These are phyloP conservation scores for Phataginus tricuspis DNA, from an alignment of 2,797 vertebrate genomes.

Conservation along the genomic window DNA sequence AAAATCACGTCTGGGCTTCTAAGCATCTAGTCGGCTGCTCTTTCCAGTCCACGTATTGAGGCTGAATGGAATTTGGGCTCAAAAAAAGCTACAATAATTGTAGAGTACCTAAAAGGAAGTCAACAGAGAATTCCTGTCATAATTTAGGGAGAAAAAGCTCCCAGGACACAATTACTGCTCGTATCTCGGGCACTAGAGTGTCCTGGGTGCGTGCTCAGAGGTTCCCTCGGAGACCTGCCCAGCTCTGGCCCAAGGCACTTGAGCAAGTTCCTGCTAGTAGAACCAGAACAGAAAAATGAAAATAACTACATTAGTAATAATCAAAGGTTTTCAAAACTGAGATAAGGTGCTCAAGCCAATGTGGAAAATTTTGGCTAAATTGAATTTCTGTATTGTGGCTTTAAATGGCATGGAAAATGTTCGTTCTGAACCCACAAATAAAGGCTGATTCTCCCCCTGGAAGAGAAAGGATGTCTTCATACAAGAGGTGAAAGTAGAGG, in stretches of 20 bases:
- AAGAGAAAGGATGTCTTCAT: not conserved
- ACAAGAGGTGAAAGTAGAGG: not conserved
- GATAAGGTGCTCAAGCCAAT: not conserved
- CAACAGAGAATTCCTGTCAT: not conserved
- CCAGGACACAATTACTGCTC: not conserved
- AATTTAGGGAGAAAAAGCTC: not conserved
- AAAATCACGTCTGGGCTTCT: not conserved
- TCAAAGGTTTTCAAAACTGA: not conserved
- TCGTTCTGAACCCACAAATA: not conserved
- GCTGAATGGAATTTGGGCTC: no score
- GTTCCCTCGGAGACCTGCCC: not conserved
- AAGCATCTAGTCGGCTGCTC: not conserved
- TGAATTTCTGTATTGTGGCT: not conserved
- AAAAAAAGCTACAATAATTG: not conserved
- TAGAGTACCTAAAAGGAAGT: not conserved
- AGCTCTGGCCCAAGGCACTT: not conserved
- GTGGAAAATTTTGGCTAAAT: not conserved
- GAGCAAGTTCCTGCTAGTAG: not conserved
- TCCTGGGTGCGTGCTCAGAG: not conserved
- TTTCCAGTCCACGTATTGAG: not conserved
- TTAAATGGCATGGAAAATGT: not conserved
- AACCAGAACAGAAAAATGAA: not conserved
- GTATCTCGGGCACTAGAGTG: not conserved
- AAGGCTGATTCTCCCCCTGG: not conserved
- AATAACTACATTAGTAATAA: not conserved